Conservation (phyloP, 2,797 vertebrate species). For the Eulemur mongoz region DNA sequence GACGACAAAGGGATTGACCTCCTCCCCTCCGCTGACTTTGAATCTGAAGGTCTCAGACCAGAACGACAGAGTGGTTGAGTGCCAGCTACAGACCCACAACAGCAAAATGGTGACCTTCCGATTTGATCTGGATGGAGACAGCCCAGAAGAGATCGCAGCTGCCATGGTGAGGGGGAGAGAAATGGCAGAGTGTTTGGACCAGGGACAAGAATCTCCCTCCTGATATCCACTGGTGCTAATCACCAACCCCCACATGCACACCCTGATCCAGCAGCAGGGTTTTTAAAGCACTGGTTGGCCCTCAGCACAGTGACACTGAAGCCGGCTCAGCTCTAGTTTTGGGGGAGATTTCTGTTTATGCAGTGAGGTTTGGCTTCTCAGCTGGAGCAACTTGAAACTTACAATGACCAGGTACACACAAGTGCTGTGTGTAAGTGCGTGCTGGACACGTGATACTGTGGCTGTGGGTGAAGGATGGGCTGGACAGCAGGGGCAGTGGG, state of each 20-base stretch:
- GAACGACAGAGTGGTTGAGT: slow-evolving; percentile 97
- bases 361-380: background rate
- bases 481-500: background rate
- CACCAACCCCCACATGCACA: too few species aligned
- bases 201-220: fast-evolving
- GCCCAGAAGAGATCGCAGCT: slow-evolving; percentile 95
- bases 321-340: background rate
- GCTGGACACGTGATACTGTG: background rate
- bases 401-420: background rate
- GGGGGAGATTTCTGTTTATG: slow-evolving; percentile 28
- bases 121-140: slow-evolving; percentile 98
- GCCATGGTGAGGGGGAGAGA: slow-evolving; percentile 91
- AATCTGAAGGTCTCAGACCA: slow-evolving; percentile 93
- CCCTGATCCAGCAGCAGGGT: background rate
- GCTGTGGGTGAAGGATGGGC: background rate
- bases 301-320: background rate
- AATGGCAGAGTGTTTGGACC: fast-evolving
- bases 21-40: background rate
- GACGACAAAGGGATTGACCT: slow-evolving; percentile 8
- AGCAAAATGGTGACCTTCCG: slow-evolving; percentile 99
- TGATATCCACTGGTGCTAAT: background rate
- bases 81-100: slow-evolving; percentile 98
- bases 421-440: background rate
- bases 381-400: background rate
- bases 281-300: background rate